Conservation (phyloP, 2,113 vertebrate species). For the Plotosus lineatus region DNA sequence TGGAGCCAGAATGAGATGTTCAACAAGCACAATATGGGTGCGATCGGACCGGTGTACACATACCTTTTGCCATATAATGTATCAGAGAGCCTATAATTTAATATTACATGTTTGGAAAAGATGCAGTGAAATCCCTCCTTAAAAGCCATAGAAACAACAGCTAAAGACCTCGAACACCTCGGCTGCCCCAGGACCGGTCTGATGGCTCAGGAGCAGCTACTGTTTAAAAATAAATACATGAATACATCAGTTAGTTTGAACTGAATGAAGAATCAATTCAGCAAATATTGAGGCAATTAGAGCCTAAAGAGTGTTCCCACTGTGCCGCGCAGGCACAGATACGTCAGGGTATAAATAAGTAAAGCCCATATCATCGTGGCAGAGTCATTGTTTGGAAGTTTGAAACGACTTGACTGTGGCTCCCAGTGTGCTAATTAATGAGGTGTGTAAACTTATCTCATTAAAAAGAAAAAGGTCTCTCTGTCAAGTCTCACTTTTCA, state of each 20-base stretch:
- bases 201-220: conserved; percentile 10
- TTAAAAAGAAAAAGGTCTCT: conserved; percentile 48
- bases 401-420: conserved; percentile 26
- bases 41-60: neutral
- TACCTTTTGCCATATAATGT: neutral
- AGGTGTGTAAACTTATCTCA: conserved; percentile 73
- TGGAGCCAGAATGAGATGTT: neutral
- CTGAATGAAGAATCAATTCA: conserved; percentile 69
- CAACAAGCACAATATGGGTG: neutral
- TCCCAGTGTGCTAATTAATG: conserved; percentile 68
- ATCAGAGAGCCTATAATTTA: neutral
- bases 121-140: neutral
- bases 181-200: neutral
- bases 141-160: neutral
- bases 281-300: conserved; percentile 75
- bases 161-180: neutral
- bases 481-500: conserved; percentile 34
- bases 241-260: conserved; percentile 44
- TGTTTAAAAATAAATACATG: conserved; percentile 29
- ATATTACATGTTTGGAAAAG: neutral
- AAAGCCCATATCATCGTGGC: conserved; percentile 36
- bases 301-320: conserved; percentile 36
- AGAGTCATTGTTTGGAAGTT: conserved; percentile 32
- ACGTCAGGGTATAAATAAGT: conserved; percentile 69
- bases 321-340: conserved; percentile 7